Evolutionary conservation across 2,797 vertebrate genomes (phyloP), one percentile per base, ranked within the genome.

Genomic region (Hyperoplus immaculatus): DNA sequence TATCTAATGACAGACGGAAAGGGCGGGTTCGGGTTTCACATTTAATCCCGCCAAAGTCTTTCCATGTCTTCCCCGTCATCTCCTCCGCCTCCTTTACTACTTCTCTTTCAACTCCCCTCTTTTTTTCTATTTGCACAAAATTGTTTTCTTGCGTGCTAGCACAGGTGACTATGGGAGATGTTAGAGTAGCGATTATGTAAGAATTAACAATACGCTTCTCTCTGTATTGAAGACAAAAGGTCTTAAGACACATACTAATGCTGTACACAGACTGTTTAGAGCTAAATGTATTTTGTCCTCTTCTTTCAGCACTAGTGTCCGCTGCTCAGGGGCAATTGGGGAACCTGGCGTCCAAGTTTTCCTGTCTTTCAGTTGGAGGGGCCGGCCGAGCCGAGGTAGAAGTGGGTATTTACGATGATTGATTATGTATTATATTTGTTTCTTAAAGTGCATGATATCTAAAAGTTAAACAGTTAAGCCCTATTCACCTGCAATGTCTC

Each of bases 301-400:
- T n/a, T 65, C 64, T 54, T 78, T 72, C 67, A 64, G 29, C 53
- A 56, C 47, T 41, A 10, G 14, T 56, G 21, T 55, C 29, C 65
- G 59, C 70, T 46, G 51, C 69, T 67, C 6, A 8, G 66, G 68
- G 21, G 75, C 75, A 69, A 66, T 62, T 7, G 11, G 68, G 68
- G 77, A 83, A 75, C 80, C 72, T 76, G 87, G 82, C 77, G 89
- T 74, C 53, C 45, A 69, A 11, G 65, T 84, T 94, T 29, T 93
- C 88, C 91, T 88, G 92, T 69, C 87, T 89, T 93, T 93, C 85
- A 91, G 78, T 82, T 87, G 3, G 13, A 82, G 78, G 29, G 29
- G 29, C 29, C 29, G 29, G 76, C 80, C 87, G 36, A 77, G 74
- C 49, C 87, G n/a, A n/a, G 15, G 2, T 46, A 12, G 46, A 11